Evolutionary conservation across 2,113 vertebrate species (phyloP), one percentile per base, ranked within the genome.

Genomic region (Otus sunia): DNA sequence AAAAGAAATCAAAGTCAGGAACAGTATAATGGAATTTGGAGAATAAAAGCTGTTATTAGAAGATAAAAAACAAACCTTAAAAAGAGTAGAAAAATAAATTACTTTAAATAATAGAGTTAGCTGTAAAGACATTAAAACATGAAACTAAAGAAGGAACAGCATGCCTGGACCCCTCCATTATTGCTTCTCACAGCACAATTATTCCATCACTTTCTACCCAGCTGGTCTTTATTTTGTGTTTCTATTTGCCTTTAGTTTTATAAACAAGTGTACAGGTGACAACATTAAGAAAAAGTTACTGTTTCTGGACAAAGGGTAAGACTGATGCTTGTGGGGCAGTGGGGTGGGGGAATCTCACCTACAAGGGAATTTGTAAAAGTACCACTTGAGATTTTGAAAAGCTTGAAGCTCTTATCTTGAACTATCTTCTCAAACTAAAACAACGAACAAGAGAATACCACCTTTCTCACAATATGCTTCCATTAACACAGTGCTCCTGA

Each of bases 171-270:
- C 8, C 8, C 18, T 86, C 34, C 37, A 76, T 80, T 43, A 52
- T 17, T 74, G 30, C 34, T 88, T 58, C 41, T 86, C 47, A 66
- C 23, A 74, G 29, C 16, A 66, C 9, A 60, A 12, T 66, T 77
- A 93, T 60, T 88, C 36, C 55, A 79, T 20, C 32, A 68, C 41
- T 30, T 73, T 71, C 25, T 68, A 22, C n/a, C 27, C 95, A 95
- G 66, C 71, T 95, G 79, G 49, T 73, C 50, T 86, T 80, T 92
- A 85, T 86, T 94, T 96, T 91, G 58, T 55, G 34, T 91, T 94
- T 91, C 60, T 60, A 4, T 82, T 52, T 72, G 66, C 49, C 37
- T 89, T 93, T 83, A 27, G 60, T 96, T 97, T 94, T 93, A 79
- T 92, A 91, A 93, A 92, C 77, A 93, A 26, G 34, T 36, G 6